Conservation (phyloP, 2,113 vertebrate genomes). For the Ranitomeya imitator region DNA sequence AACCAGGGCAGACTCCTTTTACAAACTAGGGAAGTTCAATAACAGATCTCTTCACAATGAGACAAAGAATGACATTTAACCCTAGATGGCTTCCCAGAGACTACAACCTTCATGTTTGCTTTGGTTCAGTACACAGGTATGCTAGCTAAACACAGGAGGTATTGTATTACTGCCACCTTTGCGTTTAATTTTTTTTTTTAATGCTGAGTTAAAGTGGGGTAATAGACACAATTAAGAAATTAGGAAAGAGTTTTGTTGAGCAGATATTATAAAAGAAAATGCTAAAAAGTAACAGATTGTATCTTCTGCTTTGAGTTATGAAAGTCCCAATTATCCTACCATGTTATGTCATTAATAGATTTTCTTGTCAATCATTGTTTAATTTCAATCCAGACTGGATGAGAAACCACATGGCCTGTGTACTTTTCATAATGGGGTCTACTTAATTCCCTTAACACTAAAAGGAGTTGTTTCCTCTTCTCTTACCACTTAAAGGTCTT, state of each 20-base stretch:
- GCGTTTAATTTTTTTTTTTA: not conserved
- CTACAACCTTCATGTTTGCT: conserved; percentile 22
- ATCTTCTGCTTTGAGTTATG: not conserved
- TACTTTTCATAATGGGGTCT: too few species aligned
- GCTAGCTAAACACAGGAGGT: conserved; percentile 37
- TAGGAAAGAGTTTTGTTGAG: not conserved
- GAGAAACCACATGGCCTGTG: too few species aligned
- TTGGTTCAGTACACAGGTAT: conserved; percentile 68
- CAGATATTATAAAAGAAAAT: not conserved
- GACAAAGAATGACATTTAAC: not conserved
- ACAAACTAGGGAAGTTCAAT: conserved; percentile 1
- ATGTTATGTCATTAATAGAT: not conserved
- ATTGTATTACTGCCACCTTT: conserved; percentile 52
- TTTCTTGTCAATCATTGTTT: not conserved
- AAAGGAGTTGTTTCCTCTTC: too few species aligned
- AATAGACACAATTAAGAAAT: not conserved
- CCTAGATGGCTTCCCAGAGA: conserved; percentile 42
- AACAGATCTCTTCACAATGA: fast-evolving
- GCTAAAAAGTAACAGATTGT: not conserved
- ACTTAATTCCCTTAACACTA: too few species aligned
- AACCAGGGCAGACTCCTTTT: not conserved
- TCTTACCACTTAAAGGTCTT: too few species aligned
- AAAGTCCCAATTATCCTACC: not conserved
- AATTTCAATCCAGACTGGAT: too few species aligned
- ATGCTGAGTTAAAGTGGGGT: not conserved